Conservation (phyloP, 2,113 vertebrate genomes). For the Lucifuga dentata region DNA sequence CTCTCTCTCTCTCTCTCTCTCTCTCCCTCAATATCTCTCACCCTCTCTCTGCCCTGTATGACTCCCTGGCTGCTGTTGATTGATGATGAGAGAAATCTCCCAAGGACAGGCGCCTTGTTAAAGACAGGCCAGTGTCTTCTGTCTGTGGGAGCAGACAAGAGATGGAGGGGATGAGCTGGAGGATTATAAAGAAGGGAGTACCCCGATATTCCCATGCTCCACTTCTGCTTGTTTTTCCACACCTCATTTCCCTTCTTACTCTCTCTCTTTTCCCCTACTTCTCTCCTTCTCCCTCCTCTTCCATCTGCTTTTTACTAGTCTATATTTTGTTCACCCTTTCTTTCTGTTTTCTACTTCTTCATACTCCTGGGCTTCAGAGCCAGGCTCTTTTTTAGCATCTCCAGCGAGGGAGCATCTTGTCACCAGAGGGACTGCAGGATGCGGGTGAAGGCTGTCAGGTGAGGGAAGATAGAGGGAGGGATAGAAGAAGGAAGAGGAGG, state of each 20-base stretch:
- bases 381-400: conserved; percentile 31
- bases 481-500: background rate
- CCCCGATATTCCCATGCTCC: conserved; percentile 24
- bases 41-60: conserved; percentile 45
- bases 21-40: conserved; percentile 44
- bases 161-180: conserved; percentile 9
- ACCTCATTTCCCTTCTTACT: background rate
- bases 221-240: background rate
- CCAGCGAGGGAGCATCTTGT: conserved; percentile 25
- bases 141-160: conserved; percentile 37
- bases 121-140: conserved; percentile 59
- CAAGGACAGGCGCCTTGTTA: conserved; percentile 77
- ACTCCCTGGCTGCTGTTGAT: conserved; percentile 60
- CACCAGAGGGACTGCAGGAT: conserved; percentile 35
- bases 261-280: background rate
- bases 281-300: background rate
- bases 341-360: background rate
- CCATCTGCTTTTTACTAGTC: background rate
- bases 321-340: background rate
- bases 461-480: conserved; percentile 6
- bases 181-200: conserved; percentile 36
- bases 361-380: background rate
- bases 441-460: conserved; percentile 31
- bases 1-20: conserved; percentile 14
- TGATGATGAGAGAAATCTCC: conserved; percentile 73